Evolutionary conservation across 2,113 vertebrate genomes (phyloP), one percentile per base, ranked within the genome.

Genomic region (Gymnocephalus cernua): DNA sequence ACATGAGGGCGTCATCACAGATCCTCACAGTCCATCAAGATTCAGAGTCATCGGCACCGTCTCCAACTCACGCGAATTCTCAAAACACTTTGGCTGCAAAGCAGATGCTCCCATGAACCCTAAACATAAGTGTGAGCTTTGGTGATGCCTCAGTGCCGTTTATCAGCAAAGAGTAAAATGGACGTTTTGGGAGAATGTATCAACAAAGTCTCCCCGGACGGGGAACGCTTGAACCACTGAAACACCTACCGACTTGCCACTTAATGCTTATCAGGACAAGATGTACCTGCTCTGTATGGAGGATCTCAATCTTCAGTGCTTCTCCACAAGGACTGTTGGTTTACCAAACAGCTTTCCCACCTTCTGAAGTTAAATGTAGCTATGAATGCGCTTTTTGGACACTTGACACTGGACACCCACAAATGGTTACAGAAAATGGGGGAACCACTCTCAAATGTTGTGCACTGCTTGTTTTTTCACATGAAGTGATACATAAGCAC

Each of bases 11-110:
- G 93, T 99, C 41, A 97, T 99, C 93, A 99, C 98, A 0, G 98
- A 99, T 64, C 96, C 97, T 0, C 98, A 99, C 95, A 99, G 98
- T 77, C 98, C 98, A 0, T 97, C 98, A 0, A 96, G 96, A 38
- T 99, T 96, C 86, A 93, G 98, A 0, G 98, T 99, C 94, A 97
- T 98, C 0, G 98, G 98, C 88, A 96, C 97, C 0, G 80, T 99
- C 79, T 98, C 98, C 86, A 99, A 99, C 80, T 99, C 97, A 10
- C 87, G 14, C 0, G 97, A 97, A 71, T 99, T 99, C 47, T 96
- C 98, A 0, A 82, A 96, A 85, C 97, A 99, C 91, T 99, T 99
- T 63, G 72, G 64, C 89, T 99, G 98, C 83, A 95, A 95, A 0
- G 86, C 80, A 0, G 95, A 96, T 48, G 92, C 96, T 0, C 96